Percentiles rank a stretch among this genome's conserved stretches.
Conservation (phyloP, 1,140 invertebrate species). For the Heliothis subflexa region DNA sequence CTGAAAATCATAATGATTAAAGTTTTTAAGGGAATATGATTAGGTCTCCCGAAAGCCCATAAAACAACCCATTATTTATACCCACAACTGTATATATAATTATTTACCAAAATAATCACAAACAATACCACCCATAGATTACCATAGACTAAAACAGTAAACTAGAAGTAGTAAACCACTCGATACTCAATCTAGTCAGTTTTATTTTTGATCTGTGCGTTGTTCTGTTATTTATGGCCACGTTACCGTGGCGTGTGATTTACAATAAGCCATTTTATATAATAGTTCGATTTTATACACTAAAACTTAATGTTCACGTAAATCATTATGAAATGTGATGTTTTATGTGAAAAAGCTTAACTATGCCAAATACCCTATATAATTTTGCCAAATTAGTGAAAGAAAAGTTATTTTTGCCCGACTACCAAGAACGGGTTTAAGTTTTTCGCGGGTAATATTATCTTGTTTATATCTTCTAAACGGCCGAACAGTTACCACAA, state of each 20-base stretch:
- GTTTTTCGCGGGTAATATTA: too few relatives aligned
- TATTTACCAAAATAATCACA: neutral
- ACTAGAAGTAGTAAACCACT: constrained; percentile 25
- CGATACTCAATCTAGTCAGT: constrained; percentile 3
- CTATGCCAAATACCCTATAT: too few relatives aligned
- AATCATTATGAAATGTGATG: constrained; percentile 9
- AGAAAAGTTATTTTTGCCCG: too few relatives aligned
- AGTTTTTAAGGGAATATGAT: too few relatives aligned
- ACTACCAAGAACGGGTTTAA: too few relatives aligned
- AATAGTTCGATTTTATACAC: neutral
- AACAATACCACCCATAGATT: neutral
- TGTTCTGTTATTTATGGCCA: constrained; percentile 43
- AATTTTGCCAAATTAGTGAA: too few relatives aligned
- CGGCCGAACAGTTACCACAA: too few relatives aligned
- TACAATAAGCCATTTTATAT: constrained; percentile 18
- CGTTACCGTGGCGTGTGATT: constrained; percentile 32
- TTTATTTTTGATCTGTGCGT: constrained; percentile 45
- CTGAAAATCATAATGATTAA: too few relatives aligned
- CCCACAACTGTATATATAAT: neutral
- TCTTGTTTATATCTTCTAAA: too few relatives aligned
- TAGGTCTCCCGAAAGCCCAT: too few relatives aligned
- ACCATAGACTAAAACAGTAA: constrained; percentile 25
- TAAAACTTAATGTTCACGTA: constrained; percentile 23
- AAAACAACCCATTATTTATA: too few relatives aligned
- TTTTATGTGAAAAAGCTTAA: too few relatives aligned